Evolutionary conservation across 1,140 invertebrate species (phyloP), one percentile per base, ranked within the genome.

Genomic region (Prorops nasuta): DNA sequence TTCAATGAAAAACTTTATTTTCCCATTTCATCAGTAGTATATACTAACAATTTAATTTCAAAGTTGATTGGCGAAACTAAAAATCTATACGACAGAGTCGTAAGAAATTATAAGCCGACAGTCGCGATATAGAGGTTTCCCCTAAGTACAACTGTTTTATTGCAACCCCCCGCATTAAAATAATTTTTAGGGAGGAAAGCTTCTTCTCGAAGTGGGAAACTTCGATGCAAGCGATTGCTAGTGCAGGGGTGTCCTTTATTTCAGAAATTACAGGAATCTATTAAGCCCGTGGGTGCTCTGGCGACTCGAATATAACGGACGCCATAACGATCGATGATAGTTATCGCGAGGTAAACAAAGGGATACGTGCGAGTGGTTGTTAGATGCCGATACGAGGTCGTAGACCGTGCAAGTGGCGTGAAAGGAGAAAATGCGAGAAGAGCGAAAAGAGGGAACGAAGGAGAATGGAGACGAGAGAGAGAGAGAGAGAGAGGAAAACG

Each of bases 341-440:
- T 60, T 60, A 63, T 58, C 54, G 31, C 10, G 17, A n/a, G 34
- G 37, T 64, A 60, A 64, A 58, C 53, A 50, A 51, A 55, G 51
- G 46, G 42, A 63, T 36, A n/a, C 22, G 44, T 20, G 37, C 37
- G 7, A 49, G 35, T 18, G 55, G 35, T 49, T 21, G 55, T 51
- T 62, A 48, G 49, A 55, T 40, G 44, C 22, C 35, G 48, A 60
- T 59, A 49, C 44, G 46, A 31, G 35, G 28, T 49, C 56, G 56
- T 59, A 56, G 32, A 46, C 44, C 24, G 40, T 32, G 24, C 15
- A 28, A 45, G 44, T 31, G 22, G 36, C 7, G 32, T 20, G 43
- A 28, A 41, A 34, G 39, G 28, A 49, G 19, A 15, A 44, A 38
- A 44, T 18, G 17, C 39, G 6, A 50, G 32, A 43, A 34, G 24